A percentile compares a stretch with the other conserved stretches of the same genome.
Evolutionary conservation across 2,888 invertebrate species (phyloP).

Genomic region (Cantharis lateralis): DNA sequence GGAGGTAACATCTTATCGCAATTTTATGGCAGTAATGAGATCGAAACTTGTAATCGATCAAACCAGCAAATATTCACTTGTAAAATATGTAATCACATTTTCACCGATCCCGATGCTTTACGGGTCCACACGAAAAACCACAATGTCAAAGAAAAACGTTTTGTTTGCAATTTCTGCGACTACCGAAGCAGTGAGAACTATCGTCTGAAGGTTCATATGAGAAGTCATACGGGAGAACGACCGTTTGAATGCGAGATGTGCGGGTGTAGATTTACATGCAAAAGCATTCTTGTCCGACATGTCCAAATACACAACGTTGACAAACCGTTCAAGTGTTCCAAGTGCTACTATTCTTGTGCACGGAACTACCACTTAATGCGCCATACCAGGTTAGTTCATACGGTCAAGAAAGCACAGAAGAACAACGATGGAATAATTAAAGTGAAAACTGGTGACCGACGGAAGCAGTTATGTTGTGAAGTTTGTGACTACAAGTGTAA

Average conservation of each 20-base stretch:
- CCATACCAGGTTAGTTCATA: not conserved
- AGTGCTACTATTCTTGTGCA: not conserved
- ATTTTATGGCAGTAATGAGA: not conserved
- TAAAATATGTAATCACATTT: not conserved
- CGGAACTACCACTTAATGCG: not conserved
- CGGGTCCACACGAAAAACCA: not conserved
- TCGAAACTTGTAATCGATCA: not conserved
- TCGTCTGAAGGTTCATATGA: not conserved
- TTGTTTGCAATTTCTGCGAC: not conserved
- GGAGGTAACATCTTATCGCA: not conserved
- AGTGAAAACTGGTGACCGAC: not conserved
- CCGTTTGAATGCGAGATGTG: not conserved
- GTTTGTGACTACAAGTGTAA: not conserved
- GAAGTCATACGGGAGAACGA: not conserved
- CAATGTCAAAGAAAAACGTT: not conserved
- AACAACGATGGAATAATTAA: not conserved
- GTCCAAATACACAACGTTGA: not conserved
- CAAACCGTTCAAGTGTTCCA: not conserved
- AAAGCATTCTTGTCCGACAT: not conserved
- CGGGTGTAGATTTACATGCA: not conserved
- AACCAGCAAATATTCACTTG: not conserved
- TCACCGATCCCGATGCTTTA: not conserved
- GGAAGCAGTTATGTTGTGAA: not conserved
- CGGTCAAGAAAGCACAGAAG: not conserved
- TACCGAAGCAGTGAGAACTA: not conserved